Evolutionary conservation across 2,888 invertebrate genomes (phyloP), one percentile per base, ranked within the genome.

Genomic region (Biston stratarius): DNA sequence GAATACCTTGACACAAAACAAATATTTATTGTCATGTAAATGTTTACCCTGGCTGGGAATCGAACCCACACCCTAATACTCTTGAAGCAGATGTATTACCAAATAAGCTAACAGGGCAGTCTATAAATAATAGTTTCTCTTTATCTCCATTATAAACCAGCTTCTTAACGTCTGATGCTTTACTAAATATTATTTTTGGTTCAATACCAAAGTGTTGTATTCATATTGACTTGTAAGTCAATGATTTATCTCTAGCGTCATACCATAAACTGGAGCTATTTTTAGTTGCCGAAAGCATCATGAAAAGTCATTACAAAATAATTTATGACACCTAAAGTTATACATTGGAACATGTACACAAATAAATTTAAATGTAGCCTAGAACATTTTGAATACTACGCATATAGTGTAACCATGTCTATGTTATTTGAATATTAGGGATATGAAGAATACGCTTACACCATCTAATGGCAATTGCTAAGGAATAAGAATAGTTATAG

Each of bases 111-210:
- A n/a, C n/a, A n/a, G n/a, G 36, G 42, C 3, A 11, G 42, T 9
- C 12, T n/a, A 44, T 11, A 45, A 14, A 14, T 45, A n/a, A n/a
- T 45, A 14, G 7, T 36, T 36, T 45, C 11, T 24, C 1, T 48
- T 24, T 24, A 38, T 48, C 12, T 45, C 36, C 5, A 10, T 10
- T 24, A 14, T 15, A 33, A 24, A 12, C 12, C 11, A 12, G 33
- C 14, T 11, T 55, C 48, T 59, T 33, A 36, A 56, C 15, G 33
- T 56, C 33, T 56, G 51, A 38, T 61, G 36, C 45, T 14, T 24
- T 15, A 61, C 45, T 15, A 66, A 66, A 66, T 66, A 49, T 66
- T 61, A 45, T 57, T 66, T 45, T 66, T 66, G 65, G 65, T 57
- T 56, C 56, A 15, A 42, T 45, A 60, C 61, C 65, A 66, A 66